phyloP scores from a whole-genome alignment of 2,888 invertebrate genomes.

The Ormia ochracea region DNA sequence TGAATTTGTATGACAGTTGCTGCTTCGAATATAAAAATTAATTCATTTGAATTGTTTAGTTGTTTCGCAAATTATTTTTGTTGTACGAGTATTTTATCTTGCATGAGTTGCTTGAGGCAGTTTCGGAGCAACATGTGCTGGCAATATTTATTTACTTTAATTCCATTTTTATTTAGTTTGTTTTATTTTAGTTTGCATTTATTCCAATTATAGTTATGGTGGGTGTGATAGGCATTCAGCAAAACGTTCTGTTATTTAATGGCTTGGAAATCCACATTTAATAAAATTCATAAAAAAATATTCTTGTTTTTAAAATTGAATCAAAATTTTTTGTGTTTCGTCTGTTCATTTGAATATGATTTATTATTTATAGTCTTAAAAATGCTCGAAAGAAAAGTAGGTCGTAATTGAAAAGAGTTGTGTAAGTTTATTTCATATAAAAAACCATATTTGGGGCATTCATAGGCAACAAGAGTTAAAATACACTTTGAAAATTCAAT shows the following conservation, averaged over 20 bases:
- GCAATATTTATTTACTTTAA: constrained; percentile 16
- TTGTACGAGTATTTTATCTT: neutral
- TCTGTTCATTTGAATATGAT: constrained; percentile 30
- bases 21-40: constrained; percentile 8
- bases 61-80: constrained; percentile 24
- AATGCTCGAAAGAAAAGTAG: neutral
- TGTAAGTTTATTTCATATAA: neutral
- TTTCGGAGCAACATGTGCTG: constrained; percentile 49
- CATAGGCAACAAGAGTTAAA: neutral
- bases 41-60: constrained; percentile 15
- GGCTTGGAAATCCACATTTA: constrained; percentile 47
- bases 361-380: constrained; percentile 54
- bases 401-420: constrained; percentile 40
- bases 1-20: constrained; percentile 3
- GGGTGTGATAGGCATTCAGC: constrained; percentile 49
- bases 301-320: constrained; percentile 33
- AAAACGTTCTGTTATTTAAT: constrained; percentile 42
- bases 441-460: neutral
- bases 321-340: constrained; percentile 16
- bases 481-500: neutral
- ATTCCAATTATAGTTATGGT: constrained; percentile 46
- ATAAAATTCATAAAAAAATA: constrained; percentile 22
- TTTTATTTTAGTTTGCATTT: constrained; percentile 20
- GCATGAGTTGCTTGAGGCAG: neutral
- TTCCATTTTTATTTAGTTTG: constrained; percentile 29